These are phyloP conservation scores for Epinephelus awoara DNA, from an alignment of 2,797 vertebrate species.

Conservation along the genomic window DNA sequence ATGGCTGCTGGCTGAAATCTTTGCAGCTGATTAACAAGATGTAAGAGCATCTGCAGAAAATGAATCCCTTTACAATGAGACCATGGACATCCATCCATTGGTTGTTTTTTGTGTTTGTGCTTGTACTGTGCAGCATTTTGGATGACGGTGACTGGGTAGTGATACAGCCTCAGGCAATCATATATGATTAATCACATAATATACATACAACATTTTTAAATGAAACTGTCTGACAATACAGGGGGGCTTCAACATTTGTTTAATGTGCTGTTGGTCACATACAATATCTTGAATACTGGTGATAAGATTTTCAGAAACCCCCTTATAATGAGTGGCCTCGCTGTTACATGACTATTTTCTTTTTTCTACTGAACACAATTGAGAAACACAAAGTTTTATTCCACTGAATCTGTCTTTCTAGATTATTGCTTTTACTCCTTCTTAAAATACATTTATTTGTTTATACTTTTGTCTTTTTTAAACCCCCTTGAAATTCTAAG, in stretches of 20 bases:
- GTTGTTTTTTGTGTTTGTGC: background rate
- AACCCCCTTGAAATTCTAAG: background rate
- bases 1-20: background rate
- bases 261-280: background rate
- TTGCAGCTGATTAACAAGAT: constrained; percentile 2
- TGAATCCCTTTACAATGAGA: background rate
- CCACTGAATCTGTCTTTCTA: background rate
- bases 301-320: background rate
- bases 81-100: too few relatives aligned
- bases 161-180: background rate
- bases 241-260: background rate
- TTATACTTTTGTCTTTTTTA: background rate
- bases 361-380: background rate
- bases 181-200: background rate
- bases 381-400: background rate
- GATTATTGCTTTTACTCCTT: background rate
- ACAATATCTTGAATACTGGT: background rate
- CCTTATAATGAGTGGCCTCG: background rate
- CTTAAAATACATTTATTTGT: background rate
- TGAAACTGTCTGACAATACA: background rate
- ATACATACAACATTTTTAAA: background rate
- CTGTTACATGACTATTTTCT: background rate
- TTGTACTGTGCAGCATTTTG: background rate
- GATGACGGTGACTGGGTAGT: background rate
- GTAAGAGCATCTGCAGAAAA: background rate